Conservation (phyloP, 2,888 invertebrate species). For the Rhagophthalmus giganteus region DNA sequence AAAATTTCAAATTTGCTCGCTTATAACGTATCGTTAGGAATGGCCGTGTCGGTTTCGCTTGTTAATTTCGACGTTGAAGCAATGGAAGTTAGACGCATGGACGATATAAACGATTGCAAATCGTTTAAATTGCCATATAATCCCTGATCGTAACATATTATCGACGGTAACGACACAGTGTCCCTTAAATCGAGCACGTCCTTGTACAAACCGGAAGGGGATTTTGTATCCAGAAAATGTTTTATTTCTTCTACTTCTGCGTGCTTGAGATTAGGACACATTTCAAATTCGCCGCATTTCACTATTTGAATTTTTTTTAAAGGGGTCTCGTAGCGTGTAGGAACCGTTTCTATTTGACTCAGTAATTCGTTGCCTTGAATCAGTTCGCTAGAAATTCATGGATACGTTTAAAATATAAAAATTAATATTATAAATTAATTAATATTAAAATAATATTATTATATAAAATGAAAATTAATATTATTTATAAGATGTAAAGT, state of each 20-base stretch:
- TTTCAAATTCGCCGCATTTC: conserved; percentile 44
- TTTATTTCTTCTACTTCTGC: conserved; percentile 16
- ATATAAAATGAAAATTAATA: not conserved
- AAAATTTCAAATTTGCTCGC: no score
- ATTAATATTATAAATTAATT: no score
- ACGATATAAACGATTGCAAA: conserved; percentile 32
- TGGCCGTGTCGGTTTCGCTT: no score
- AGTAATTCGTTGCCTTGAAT: conserved; percentile 68
- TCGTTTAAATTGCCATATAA: conserved; percentile 37
- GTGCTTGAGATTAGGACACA: conserved; percentile 22
- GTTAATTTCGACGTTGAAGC: no score
- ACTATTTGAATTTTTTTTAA: conserved; percentile 40
- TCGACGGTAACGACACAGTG: conserved; percentile 34
- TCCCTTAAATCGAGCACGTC: conserved; percentile 34
- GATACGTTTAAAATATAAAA: no score
- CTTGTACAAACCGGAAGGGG: conserved; percentile 11
- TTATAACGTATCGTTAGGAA: no score
- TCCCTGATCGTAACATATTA: no score
- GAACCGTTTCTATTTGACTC: conserved; percentile 62
- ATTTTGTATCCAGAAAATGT: conserved; percentile 16
- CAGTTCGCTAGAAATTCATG: conserved; percentile 62
- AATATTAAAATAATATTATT: no score
- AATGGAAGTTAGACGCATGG: no score
- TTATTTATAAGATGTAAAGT: not conserved
- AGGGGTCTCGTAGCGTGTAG: conserved; percentile 67